A percentile compares a stretch with the other conserved stretches of the same genome.
These are phyloP conservation scores for Prenolepis imparis DNA, from an alignment of 2,888 invertebrate species.

Conservation along the genomic window DNA sequence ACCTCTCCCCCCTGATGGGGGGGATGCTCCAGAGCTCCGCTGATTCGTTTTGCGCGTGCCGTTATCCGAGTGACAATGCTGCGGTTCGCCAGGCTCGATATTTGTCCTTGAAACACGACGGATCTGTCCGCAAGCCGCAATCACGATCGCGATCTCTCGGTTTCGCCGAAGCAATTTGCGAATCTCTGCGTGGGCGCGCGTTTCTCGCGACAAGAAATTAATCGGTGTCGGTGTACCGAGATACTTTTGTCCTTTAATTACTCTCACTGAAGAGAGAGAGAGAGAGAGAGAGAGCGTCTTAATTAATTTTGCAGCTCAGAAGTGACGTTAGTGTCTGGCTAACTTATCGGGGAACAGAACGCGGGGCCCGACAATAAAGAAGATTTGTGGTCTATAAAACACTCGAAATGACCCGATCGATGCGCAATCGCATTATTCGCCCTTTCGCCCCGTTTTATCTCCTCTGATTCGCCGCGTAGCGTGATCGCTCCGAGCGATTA, in stretches of 20 bases:
- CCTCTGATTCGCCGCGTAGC: constrained; percentile 64
- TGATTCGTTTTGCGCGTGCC: constrained; percentile 59
- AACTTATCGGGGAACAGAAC: constrained; percentile 58
- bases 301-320: constrained; percentile 67
- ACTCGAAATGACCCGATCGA: constrained; percentile 59
- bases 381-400: constrained; percentile 74
- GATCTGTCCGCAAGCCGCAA: constrained; percentile 58
- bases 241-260: constrained; percentile 58
- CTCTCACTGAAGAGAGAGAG: constrained; percentile 30
- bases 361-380: constrained; percentile 62
- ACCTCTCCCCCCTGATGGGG: neutral
- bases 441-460: constrained; percentile 60
- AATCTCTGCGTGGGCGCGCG: constrained; percentile 31
- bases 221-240: constrained; percentile 54
- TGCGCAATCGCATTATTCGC: constrained; percentile 63
- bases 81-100: constrained; percentile 47
- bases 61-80: constrained; percentile 55
- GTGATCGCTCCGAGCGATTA: constrained; percentile 73
- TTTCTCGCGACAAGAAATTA: constrained; percentile 50
- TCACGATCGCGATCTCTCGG: constrained; percentile 58
- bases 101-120: constrained; percentile 52
- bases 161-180: constrained; percentile 50
- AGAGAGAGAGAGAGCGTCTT: constrained; percentile 53
- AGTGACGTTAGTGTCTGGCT: constrained; percentile 50
- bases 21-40: constrained; percentile 19